A percentile compares a stretch with the other conserved stretches of the same genome.
Conservation (phyloP, 2,113 vertebrate species). For the Athene cunicularia region DNA sequence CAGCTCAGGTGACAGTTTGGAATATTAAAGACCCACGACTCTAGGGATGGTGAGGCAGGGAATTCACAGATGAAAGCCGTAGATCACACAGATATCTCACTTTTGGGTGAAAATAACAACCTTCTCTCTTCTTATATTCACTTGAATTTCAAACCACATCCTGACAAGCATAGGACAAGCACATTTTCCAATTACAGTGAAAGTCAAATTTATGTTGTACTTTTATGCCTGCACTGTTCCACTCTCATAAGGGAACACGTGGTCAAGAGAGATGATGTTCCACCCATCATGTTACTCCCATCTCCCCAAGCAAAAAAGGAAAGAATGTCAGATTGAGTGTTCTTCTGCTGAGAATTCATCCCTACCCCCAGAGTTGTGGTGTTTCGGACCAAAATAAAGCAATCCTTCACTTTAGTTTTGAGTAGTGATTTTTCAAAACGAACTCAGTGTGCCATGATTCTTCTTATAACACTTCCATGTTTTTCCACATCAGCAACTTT, state of each 20-base stretch:
- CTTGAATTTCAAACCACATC: not conserved
- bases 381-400: not conserved
- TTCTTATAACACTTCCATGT: not conserved
- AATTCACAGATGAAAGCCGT: not conserved
- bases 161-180: not conserved
- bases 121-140: not conserved
- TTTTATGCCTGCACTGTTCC: not conserved
- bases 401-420: not conserved
- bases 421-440: not conserved
- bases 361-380: not conserved
- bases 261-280: not conserved
- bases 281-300: not conserved
- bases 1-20: not conserved
- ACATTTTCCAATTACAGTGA: not conserved
- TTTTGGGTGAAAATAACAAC: not conserved
- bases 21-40: not conserved
- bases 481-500: constrained; percentile 25
- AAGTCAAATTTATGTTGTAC: not conserved
- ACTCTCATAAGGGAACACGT: not conserved
- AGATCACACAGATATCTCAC: not conserved
- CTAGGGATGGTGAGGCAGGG: not conserved
- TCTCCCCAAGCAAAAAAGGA: not conserved
- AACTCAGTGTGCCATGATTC: not conserved
- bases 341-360: not conserved
- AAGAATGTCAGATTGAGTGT: not conserved